Evolutionary conservation across 2,888 invertebrate genomes (phyloP).

Genomic region (Chesias legatella): DNA sequence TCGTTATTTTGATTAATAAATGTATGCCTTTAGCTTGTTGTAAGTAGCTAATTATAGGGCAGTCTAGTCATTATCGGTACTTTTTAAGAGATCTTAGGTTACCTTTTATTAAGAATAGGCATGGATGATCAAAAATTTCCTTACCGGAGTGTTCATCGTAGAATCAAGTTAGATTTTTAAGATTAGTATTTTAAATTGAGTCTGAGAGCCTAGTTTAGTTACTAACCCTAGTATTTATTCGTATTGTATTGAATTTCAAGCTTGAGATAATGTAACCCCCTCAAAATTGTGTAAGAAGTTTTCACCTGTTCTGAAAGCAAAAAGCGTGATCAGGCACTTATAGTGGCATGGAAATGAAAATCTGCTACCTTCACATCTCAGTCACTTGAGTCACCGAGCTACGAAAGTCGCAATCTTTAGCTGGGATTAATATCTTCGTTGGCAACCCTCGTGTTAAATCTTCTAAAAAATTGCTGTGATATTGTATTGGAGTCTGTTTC

Average conservation of each 20-base stretch:
- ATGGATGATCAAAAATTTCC: constrained; percentile 31
- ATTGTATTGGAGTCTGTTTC: too few species aligned
- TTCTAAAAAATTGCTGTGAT: too few species aligned
- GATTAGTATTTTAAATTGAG: constrained; percentile 22
- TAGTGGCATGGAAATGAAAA: too few species aligned
- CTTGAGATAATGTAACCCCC: background rate
- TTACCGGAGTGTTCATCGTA: constrained; percentile 53
- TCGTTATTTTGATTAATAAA: too few species aligned
- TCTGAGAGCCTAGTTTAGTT: constrained; percentile 17
- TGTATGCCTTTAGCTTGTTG: constrained; percentile 35
- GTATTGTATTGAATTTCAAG: background rate
- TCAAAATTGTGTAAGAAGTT: background rate
- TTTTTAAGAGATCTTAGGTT: constrained; percentile 1
- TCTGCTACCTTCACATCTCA: too few species aligned
- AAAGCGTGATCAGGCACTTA: background rate
- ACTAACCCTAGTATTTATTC: constrained; percentile 3
- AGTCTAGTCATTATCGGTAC: constrained; percentile 39
- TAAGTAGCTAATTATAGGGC: constrained; percentile 41
- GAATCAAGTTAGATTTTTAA: constrained; percentile 28
- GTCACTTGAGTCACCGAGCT: too few species aligned
- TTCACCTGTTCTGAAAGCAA: background rate
- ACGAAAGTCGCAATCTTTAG: too few species aligned
- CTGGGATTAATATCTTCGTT: too few species aligned
- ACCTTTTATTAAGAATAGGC: constrained; percentile 18
- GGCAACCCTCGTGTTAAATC: too few species aligned